Evolutionary conservation across 2,888 invertebrate genomes (phyloP).

Genomic region (Gisinianus flammeolus): DNA sequence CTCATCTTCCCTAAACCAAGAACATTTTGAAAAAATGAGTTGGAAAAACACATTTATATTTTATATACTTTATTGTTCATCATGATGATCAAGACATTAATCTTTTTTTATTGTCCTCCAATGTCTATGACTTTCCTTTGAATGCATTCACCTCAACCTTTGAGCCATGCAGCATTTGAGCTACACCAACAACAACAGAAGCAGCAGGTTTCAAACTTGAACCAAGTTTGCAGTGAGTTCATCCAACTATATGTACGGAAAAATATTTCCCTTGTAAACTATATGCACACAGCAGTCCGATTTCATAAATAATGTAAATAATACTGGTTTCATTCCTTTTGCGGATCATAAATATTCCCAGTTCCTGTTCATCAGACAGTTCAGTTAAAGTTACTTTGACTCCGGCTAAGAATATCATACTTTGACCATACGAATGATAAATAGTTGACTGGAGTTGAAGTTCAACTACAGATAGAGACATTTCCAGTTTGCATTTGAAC

Average conservation of each 20-base stretch:
- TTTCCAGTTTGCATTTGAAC: too few species aligned
- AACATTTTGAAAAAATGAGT: not conserved
- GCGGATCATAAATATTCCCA: too few species aligned
- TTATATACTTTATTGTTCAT: not conserved
- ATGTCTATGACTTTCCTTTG: not conserved
- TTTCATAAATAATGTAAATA: not conserved
- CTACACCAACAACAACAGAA: not conserved
- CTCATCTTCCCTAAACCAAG: not conserved
- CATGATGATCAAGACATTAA: not conserved
- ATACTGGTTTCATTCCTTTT: too few species aligned
- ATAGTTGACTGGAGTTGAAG: too few species aligned
- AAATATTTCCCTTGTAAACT: not conserved
- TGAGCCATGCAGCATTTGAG: not conserved
- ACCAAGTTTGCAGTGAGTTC: not conserved
- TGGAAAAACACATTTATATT: not conserved
- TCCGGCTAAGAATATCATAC: too few species aligned
- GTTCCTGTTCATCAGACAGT: too few species aligned
- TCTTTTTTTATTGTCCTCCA: not conserved
- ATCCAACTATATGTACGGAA: not conserved
- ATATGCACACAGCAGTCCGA: not conserved
- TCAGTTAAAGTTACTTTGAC: too few species aligned
- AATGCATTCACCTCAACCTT: conserved; percentile 31
- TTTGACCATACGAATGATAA: too few species aligned
- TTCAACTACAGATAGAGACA: too few species aligned
- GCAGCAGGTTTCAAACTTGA: not conserved